These are phyloP conservation scores for Loripinus fragilis DNA, from an alignment of 2,888 invertebrate genomes.

Conservation along the genomic window DNA sequence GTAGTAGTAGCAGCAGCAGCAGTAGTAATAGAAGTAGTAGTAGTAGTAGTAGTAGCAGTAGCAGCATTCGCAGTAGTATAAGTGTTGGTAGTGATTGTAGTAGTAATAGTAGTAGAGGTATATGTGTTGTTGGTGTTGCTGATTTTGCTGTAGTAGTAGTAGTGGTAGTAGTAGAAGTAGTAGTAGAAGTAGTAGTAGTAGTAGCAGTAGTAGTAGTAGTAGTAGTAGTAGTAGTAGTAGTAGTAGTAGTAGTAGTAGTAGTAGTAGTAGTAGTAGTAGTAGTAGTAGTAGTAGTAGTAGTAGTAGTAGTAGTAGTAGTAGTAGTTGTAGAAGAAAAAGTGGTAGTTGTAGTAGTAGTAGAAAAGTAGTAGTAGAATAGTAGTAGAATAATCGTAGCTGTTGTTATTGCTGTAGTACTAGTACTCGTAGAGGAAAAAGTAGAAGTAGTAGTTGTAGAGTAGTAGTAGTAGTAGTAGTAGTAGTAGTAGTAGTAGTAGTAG, in stretches of 20 bases:
- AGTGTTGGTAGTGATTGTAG: no score
- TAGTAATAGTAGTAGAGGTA: no score
- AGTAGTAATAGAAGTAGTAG: slow-evolving; percentile 10
- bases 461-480: slow-evolving; percentile 2
- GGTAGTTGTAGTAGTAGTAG: no score
- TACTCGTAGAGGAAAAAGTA: neutral
- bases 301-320: slow-evolving; percentile 17
- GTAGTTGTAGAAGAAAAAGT: no score
- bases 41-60: slow-evolving; percentile 17
- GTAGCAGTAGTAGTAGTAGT: slow-evolving; percentile 5
- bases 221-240: slow-evolving; percentile 18
- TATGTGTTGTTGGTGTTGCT: no score
- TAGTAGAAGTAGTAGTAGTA: neutral
- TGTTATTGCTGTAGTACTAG: neutral
- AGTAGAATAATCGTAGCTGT: no score
- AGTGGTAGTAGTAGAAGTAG: slow-evolving; percentile 16
- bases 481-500: slow-evolving; percentile 16
- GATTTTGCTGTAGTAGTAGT: no score
- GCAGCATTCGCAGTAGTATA: slow-evolving; percentile 9
- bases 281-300: slow-evolving; percentile 18
- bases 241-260: slow-evolving; percentile 12
- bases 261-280: slow-evolving; percentile 14
- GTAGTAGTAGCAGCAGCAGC: slow-evolving; percentile 17
- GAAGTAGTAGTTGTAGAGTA: no score
- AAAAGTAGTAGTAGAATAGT: slow-evolving; percentile 18